These are phyloP conservation scores for Heliconius erato DNA, from an alignment of 2,888 invertebrate species.

Conservation along the genomic window DNA sequence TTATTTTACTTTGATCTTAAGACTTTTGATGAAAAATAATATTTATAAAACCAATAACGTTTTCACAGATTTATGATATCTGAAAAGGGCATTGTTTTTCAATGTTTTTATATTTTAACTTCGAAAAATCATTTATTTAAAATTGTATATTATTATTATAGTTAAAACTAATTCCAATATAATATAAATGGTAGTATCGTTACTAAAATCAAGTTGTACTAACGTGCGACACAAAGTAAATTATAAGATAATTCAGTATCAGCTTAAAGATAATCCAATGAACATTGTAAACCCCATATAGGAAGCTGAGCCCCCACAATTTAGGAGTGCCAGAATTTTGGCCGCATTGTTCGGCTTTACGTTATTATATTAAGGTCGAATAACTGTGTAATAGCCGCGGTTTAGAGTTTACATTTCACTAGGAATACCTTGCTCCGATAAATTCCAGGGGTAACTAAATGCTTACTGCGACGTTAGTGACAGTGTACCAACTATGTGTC, in stretches of 20 bases:
- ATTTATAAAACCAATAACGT: not conserved
- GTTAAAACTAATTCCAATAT: not conserved
- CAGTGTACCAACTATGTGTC: constrained; percentile 82
- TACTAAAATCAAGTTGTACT: constrained; percentile 33
- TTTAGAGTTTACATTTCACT: constrained; percentile 65
- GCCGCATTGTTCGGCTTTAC: constrained; percentile 68
- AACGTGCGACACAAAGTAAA: constrained; percentile 44
- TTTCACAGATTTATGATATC: not conserved
- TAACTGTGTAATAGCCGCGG: constrained; percentile 61
- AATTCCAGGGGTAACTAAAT: constrained; percentile 76
- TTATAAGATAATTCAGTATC: constrained; percentile 47
- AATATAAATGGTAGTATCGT: not conserved
- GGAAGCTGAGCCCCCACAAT: constrained; percentile 72
- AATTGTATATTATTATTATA: not conserved
- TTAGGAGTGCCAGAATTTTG: constrained; percentile 70
- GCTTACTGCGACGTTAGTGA: constrained; percentile 75
- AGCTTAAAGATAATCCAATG: constrained; percentile 64
- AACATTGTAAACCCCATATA: constrained; percentile 73
- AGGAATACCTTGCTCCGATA: constrained; percentile 74
- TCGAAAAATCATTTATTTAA: not conserved
- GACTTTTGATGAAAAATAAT: constrained; percentile 1
- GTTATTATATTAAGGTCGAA: constrained; percentile 69
- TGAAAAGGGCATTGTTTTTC: not conserved
- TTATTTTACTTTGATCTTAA: constrained; percentile 4
- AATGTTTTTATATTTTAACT: not conserved